Conservation (phyloP, 2,797 vertebrate species). For the Thripadectes ignobilis region DNA sequence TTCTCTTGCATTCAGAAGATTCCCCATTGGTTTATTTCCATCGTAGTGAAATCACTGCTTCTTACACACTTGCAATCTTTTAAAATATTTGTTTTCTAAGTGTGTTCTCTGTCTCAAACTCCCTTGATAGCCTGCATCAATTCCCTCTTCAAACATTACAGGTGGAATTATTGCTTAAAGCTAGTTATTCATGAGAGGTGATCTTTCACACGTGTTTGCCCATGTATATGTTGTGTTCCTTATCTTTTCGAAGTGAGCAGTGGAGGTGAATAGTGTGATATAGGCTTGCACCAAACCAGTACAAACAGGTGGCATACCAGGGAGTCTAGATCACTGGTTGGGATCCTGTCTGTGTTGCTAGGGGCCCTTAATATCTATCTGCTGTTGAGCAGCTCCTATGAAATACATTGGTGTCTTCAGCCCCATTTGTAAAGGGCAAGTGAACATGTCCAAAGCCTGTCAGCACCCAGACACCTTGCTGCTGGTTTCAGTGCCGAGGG, state of each 20-base stretch:
- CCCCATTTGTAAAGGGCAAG: background rate
- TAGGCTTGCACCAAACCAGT: background rate
- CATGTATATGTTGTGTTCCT: background rate
- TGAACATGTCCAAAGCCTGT: background rate
- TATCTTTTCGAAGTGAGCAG: background rate
- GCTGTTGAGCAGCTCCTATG: background rate
- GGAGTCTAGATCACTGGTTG: background rate
- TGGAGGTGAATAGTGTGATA: background rate
- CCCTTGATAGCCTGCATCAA: background rate
- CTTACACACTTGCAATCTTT: background rate
- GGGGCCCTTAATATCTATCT: background rate
- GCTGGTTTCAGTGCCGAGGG: background rate
- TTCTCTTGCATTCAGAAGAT: background rate
- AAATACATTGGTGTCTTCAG: background rate
- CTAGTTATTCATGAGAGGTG: background rate
- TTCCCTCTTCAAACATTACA: background rate
- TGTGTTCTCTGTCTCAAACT: background rate
- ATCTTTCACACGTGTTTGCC: background rate
- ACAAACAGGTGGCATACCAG: background rate
- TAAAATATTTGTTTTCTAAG: background rate
- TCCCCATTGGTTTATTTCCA: background rate
- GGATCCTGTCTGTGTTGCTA: background rate
- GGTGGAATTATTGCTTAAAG: background rate
- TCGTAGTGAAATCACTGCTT: background rate
- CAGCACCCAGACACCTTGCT: background rate